Evolutionary conservation across 2,888 invertebrate genomes (phyloP).

Genomic region (Dicyrtoma fusca): DNA sequence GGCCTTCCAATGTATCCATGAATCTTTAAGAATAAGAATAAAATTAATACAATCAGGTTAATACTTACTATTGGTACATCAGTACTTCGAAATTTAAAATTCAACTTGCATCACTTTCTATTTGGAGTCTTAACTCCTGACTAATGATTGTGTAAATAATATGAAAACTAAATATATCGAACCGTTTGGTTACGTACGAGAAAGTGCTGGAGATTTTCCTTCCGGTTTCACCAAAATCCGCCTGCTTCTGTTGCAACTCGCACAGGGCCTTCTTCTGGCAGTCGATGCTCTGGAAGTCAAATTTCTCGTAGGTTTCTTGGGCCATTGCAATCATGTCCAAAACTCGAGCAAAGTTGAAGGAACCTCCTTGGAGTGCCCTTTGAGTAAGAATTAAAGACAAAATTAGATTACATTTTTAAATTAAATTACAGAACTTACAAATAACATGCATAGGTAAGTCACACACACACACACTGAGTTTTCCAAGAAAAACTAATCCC

Average conservation of each 20-base stretch:
- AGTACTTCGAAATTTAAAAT: background rate
- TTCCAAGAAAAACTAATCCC: too few species aligned
- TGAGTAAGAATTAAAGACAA: slow-evolving; percentile 24
- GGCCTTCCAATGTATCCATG: slow-evolving; percentile 53
- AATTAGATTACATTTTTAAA: too few species aligned
- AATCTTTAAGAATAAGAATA: slow-evolving; percentile 39
- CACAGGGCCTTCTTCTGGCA: slow-evolving; percentile 56
- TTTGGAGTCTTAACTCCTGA: too few species aligned
- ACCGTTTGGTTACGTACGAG: slow-evolving; percentile 38
- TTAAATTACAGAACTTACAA: too few species aligned
- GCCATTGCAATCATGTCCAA: slow-evolving; percentile 51
- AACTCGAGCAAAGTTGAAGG: slow-evolving; percentile 51
- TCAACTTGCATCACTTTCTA: background rate
- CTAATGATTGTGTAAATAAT: too few species aligned
- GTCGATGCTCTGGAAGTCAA: slow-evolving; percentile 56
- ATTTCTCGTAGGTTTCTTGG: slow-evolving; percentile 55
- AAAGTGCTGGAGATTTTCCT: slow-evolving; percentile 54
- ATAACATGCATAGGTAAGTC: too few species aligned
- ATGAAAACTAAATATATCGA: background rate
- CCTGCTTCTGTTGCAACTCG: slow-evolving; percentile 53
- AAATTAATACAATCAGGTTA: background rate
- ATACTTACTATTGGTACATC: background rate
- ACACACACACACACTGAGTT: too few species aligned
- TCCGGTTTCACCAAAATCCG: slow-evolving; percentile 55
- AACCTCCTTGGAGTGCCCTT: slow-evolving; percentile 45